Evolutionary conservation across 1,140 invertebrate species (phyloP).

Genomic region (Heliconius hermathena): DNA sequence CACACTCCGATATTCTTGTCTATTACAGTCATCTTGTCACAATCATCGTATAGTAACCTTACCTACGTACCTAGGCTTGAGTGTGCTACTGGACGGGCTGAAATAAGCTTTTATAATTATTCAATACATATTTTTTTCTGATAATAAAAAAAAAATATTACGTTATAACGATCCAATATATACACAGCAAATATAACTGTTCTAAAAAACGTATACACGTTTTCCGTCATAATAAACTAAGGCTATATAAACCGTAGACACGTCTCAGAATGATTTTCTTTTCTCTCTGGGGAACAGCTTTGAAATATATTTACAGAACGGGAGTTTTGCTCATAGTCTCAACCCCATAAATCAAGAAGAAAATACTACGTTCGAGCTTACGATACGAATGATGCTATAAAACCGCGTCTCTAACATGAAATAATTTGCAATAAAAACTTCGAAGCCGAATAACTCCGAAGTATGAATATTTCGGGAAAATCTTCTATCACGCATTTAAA

Average conservation of each 20-base stretch:
- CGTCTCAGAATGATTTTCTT: slow-evolving; percentile 57
- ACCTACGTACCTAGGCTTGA: too few relatives aligned
- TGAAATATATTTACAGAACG: slow-evolving; percentile 41
- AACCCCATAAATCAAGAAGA: slow-evolving; percentile 10
- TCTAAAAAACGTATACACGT: slow-evolving; percentile 68
- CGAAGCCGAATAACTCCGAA: too few relatives aligned
- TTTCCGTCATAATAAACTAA: slow-evolving; percentile 71
- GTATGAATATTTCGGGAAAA: too few relatives aligned
- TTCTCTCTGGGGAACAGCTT: slow-evolving; percentile 45
- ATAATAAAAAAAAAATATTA: too few relatives aligned
- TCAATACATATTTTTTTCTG: too few relatives aligned
- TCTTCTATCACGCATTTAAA: too few relatives aligned
- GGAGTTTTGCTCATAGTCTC: slow-evolving; percentile 49
- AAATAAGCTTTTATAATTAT: too few relatives aligned
- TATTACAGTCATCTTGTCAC: too few relatives aligned
- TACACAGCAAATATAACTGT: slow-evolving; percentile 49
- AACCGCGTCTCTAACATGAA: background rate
- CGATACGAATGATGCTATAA: slow-evolving; percentile 27
- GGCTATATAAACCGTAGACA: slow-evolving; percentile 66
- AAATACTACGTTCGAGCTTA: slow-evolving; percentile 18
- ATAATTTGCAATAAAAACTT: background rate
- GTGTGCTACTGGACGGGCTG: too few relatives aligned
- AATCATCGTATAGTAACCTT: too few relatives aligned
- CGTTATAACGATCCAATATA: too few relatives aligned
- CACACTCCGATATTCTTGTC: too few relatives aligned